Evolutionary conservation across 2,888 invertebrate genomes (phyloP).

Genomic region (Amblyjoppa fuscipennis): DNA sequence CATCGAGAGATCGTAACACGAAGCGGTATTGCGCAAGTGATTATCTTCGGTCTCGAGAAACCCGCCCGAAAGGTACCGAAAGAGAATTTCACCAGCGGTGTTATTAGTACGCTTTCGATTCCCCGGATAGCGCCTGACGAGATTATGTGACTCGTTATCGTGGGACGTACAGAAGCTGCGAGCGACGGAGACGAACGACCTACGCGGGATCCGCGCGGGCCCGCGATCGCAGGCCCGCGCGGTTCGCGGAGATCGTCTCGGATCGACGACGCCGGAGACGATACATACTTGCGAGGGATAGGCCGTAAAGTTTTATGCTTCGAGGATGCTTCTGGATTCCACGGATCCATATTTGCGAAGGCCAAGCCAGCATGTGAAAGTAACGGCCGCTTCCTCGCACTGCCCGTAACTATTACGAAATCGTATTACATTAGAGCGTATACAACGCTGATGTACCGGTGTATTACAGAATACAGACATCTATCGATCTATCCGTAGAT

Average conservation of each 20-base stretch:
- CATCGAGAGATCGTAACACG: background rate
- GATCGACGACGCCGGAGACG: conserved; percentile 16
- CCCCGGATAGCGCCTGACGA: background rate
- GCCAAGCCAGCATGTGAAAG: conserved; percentile 76
- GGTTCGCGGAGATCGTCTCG: conserved; percentile 6
- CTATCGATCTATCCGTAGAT: background rate
- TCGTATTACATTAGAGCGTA: conserved; percentile 58
- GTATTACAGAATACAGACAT: conserved; percentile 1
- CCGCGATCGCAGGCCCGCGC: conserved; percentile 12
- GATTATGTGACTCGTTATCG: background rate
- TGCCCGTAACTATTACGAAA: conserved; percentile 69
- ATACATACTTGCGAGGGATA: conserved; percentile 34
- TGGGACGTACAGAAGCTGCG: background rate
- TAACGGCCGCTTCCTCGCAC: conserved; percentile 74
- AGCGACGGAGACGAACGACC: conserved; percentile 3
- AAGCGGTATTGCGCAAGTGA: background rate
- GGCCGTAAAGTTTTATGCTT: conserved; percentile 35
- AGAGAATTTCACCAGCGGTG: background rate
- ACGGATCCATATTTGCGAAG: conserved; percentile 75
- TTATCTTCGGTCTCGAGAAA: background rate
- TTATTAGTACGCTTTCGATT: conserved; percentile 6
- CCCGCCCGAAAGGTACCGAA: background rate
- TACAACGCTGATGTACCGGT: conserved; percentile 14
- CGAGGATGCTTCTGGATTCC: conserved; percentile 72
- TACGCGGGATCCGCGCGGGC: background rate